Conservation (phyloP, 1,140 invertebrate species). For the Drosophila guanche region DNA sequence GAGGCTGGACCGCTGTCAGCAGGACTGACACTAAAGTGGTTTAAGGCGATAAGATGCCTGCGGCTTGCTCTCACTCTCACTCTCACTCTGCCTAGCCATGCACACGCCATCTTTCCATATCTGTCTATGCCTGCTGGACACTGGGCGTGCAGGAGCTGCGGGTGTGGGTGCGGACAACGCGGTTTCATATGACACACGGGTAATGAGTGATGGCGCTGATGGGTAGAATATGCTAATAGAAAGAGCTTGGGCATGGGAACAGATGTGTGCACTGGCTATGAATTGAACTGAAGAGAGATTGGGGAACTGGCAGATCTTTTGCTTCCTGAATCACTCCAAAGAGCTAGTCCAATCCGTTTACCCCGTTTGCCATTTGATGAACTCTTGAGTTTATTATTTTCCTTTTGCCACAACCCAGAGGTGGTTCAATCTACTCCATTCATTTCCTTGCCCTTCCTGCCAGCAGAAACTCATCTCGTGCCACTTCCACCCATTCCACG, state of each 20-base stretch:
- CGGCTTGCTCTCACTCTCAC: constrained; percentile 31
- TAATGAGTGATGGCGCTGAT: constrained; percentile 7
- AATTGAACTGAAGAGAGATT: too few relatives aligned
- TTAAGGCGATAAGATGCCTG: constrained; percentile 78
- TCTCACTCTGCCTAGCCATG: not conserved
- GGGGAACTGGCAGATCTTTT: too few relatives aligned
- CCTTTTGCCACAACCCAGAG: too few relatives aligned
- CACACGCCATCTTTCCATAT: constrained; percentile 1
- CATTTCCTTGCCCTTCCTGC: too few relatives aligned
- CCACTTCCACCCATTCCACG: constrained; percentile 2
- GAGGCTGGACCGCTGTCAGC: constrained; percentile 74
- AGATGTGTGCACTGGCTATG: too few relatives aligned
- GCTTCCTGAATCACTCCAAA: too few relatives aligned
- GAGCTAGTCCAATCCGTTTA: too few relatives aligned
- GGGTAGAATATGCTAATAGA: constrained; percentile 3
- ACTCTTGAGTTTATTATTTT: too few relatives aligned
- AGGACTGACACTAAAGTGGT: constrained; percentile 81
- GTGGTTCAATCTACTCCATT: too few relatives aligned
- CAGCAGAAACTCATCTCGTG: constrained; percentile 23
- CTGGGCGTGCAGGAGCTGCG: not conserved
- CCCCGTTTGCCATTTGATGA: too few relatives aligned
- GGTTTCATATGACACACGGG: constrained; percentile 28
- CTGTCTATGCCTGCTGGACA: constrained; percentile 2
- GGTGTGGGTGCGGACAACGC: constrained; percentile 13
- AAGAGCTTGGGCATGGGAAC: not conserved